Percentiles rank a stretch among this genome's conserved stretches.
These are phyloP conservation scores for Lasioglossum lativentre DNA, from an alignment of 2,888 invertebrate genomes.

Conservation along the genomic window DNA sequence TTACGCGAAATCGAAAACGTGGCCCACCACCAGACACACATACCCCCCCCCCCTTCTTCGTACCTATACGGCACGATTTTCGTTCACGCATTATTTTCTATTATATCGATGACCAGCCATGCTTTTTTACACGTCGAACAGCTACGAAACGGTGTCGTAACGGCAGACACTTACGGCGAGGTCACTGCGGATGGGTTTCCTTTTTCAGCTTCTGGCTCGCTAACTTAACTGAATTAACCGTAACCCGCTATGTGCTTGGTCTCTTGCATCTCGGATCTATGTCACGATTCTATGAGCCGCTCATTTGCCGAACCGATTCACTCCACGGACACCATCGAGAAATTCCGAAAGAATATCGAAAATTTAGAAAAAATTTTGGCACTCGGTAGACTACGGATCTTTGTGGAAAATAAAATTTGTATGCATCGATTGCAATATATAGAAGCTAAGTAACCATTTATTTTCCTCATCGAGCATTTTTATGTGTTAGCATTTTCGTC, in stretches of 20 bases:
- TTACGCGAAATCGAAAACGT: background rate
- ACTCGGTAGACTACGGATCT: no score
- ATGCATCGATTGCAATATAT: background rate
- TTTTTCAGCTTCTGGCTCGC: conserved; percentile 68
- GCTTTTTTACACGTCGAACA: conserved; percentile 21
- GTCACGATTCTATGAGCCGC: conserved; percentile 2
- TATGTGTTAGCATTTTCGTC: no score
- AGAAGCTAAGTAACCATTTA: no score
- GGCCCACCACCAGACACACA: background rate
- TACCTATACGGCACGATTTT: background rate
- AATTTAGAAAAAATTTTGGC: background rate
- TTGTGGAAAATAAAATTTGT: background rate
- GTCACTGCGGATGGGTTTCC: conserved; percentile 69
- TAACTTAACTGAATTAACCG: conserved; percentile 68
- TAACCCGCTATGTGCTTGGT: conserved; percentile 64
- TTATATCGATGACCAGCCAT: background rate
- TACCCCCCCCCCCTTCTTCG: background rate
- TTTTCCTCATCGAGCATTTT: no score
- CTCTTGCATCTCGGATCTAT: conserved; percentile 56
- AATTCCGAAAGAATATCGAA: no score
- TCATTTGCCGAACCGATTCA: background rate
- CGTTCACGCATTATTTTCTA: background rate
- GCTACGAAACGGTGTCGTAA: conserved; percentile 42
- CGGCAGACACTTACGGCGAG: conserved; percentile 53
- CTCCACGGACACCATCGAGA: background rate